Base-by-base conservation (phyloP, 2,888 invertebrate species). In the Calameuta pallipes region DNA sequence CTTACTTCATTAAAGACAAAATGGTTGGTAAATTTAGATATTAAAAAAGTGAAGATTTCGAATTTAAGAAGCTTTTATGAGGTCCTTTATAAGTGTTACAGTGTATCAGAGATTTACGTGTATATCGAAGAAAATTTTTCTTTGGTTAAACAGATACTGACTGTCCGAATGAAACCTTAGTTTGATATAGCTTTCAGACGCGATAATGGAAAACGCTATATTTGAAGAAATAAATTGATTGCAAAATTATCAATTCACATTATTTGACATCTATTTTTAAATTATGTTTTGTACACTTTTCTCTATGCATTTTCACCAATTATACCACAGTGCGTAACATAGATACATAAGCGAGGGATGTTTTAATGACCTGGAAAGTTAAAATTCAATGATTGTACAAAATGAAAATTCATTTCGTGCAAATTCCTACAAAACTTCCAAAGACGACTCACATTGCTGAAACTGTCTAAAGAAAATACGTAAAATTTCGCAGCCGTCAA, bases 401-500 rank as follows among this genome's bases (percentile, higher is more conserved):
- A 13, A 4, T 31, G 36, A 35, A 35, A 71, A 36, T 34, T 69
- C 34, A 41, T 56, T 56, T 23, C 23, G 9, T 23, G 23, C 0
- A 9, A 23, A 23, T 56, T 56, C 23, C 23, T 9, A 33, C 4
- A 13, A 15, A 33, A 71, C 15, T 15, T 30, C 0, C 15, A 35
- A 30, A n/a, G 11, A 23, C 23, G 9, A 83, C 92, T 92, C 89
- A 93, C 93, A 80, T 91, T 88, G 70, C 92, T 93, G 80, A 93
- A 93, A 37, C 92, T 92, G 75, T 91, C 90, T 33, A 93, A 89
- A 1, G 93, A 93, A 11, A 93, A 87, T 12, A 92, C 92, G 83
- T 93, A 93, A 84, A 93, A 91, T 87, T 93, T 93, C 9, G 94
- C 94, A 23, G 94, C 94, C 78, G 91, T 92, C 79, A 94, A 92